Conservation (phyloP, 2,113 vertebrate genomes). For the Protobothrops flavoviridis region DNA sequence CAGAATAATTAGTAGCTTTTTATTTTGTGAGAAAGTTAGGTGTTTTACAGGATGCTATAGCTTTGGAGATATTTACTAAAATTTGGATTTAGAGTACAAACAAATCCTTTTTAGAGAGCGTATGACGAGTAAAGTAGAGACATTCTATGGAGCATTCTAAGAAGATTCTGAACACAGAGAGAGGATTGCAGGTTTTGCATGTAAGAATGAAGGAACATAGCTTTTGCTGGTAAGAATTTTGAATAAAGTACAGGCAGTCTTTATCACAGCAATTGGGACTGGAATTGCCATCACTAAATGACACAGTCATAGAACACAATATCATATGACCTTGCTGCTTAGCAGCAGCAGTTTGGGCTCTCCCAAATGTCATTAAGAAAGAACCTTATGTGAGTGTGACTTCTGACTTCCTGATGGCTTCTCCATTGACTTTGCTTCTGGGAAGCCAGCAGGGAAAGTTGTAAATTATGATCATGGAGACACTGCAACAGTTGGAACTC, state of each 20-base stretch:
- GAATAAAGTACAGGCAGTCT: not conserved
- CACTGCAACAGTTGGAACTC: not conserved
- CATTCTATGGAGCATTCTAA: constrained; percentile 52
- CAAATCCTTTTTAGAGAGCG: constrained; percentile 58
- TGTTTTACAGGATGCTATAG: constrained; percentile 37
- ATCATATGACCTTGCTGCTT: not conserved
- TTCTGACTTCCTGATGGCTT: not conserved
- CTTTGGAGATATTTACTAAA: constrained; percentile 51
- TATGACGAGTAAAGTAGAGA: constrained; percentile 69
- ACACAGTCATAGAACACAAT: not conserved
- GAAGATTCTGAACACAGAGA: constrained; percentile 55
- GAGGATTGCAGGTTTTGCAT: constrained; percentile 43
- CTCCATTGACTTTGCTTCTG: not conserved
- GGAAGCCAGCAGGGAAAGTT: not conserved
- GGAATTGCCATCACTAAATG: not conserved
- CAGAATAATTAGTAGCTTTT: constrained; percentile 39
- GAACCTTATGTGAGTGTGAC: not conserved
- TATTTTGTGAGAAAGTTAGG: not conserved
- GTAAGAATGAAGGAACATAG: not conserved
- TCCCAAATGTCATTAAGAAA: not conserved
- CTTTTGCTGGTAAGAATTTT: not conserved
- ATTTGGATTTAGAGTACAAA: constrained; percentile 64
- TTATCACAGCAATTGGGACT: not conserved
- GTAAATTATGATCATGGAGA: not conserved
- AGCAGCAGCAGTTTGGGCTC: not conserved